These are phyloP conservation scores for Apamea sordens DNA, from an alignment of 2,888 invertebrate species.

Conservation along the genomic window DNA sequence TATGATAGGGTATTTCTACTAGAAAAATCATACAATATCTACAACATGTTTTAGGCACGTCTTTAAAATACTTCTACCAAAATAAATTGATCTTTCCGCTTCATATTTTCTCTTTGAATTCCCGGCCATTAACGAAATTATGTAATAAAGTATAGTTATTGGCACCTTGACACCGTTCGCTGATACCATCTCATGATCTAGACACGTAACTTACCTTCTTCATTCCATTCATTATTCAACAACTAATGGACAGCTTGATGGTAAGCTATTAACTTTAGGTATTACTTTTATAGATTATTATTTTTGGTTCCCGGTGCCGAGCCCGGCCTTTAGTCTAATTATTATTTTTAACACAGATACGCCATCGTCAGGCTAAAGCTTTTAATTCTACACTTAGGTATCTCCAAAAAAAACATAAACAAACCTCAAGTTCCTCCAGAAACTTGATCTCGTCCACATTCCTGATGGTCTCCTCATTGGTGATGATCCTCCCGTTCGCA, in stretches of 20 bases:
- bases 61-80: conserved; percentile 19
- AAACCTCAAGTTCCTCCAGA: conserved; percentile 86
- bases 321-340: not conserved
- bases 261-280: conserved; percentile 8
- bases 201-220: conserved; percentile 35
- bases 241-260: conserved; percentile 22
- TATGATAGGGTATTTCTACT: not conserved
- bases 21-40: not conserved
- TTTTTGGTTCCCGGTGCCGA: not conserved
- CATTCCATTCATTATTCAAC: conserved; percentile 27
- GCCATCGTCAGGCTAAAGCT: not conserved
- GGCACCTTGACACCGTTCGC: conserved; percentile 48
- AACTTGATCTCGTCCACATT: conserved; percentile 80
- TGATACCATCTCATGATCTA: conserved; percentile 40
- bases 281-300: not conserved
- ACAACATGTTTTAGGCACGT: not conserved
- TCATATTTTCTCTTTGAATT: conserved; percentile 8
- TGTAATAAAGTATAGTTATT: conserved; percentile 31
- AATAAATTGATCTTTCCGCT: conserved; percentile 1
- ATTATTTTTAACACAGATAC: not conserved
- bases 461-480: conserved; percentile 76
- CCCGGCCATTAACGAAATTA: conserved; percentile 31
- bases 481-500: conserved; percentile 83
- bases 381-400: not conserved
- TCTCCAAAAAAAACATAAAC: not conserved